Evolutionary conservation across 1,140 invertebrate genomes (phyloP).

Genomic region (Geopemphigus sp.): DNA sequence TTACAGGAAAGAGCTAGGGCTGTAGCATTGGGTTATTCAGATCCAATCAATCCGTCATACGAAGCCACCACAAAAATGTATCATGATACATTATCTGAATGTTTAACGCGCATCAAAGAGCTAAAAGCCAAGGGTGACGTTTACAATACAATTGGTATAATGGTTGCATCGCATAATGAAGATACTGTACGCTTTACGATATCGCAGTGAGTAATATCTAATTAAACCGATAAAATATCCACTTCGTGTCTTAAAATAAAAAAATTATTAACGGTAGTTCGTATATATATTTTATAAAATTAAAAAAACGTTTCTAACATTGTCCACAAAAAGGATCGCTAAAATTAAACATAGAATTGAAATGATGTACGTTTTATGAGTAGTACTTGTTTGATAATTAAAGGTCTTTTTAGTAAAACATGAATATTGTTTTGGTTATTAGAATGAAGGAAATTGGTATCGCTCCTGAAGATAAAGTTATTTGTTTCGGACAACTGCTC

Average conservation of each 20-base stretch:
- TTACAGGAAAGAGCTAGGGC: constrained; percentile 85
- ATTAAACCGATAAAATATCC: no score
- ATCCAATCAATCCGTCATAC: constrained; percentile 88
- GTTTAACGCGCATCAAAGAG: constrained; percentile 77
- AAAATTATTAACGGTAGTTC: no score
- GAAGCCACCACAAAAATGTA: constrained; percentile 92
- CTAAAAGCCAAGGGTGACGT: constrained; percentile 68
- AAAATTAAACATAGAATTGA: no score
- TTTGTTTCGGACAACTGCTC: constrained; percentile 95
- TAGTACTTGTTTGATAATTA: no score
- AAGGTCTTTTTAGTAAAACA: no score
- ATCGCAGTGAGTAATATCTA: constrained; percentile 56
- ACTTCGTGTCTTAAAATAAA: no score
- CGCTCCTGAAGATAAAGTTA: constrained; percentile 83
- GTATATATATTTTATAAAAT: no score
- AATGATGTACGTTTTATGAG: no score
- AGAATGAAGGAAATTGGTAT: constrained; percentile 87
- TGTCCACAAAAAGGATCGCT: no score
- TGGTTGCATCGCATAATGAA: constrained; percentile 99
- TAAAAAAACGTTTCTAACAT: no score
- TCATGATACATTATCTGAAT: constrained; percentile 80
- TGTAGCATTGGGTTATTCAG: constrained; percentile 82
- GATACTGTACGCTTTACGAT: constrained; percentile 71
- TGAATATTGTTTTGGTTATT: no score
- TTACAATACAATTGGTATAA: constrained; percentile 80